Evolutionary conservation across 92 coral and sea anemone species (phyloP).

Genomic region (Actinernus sp.): DNA sequence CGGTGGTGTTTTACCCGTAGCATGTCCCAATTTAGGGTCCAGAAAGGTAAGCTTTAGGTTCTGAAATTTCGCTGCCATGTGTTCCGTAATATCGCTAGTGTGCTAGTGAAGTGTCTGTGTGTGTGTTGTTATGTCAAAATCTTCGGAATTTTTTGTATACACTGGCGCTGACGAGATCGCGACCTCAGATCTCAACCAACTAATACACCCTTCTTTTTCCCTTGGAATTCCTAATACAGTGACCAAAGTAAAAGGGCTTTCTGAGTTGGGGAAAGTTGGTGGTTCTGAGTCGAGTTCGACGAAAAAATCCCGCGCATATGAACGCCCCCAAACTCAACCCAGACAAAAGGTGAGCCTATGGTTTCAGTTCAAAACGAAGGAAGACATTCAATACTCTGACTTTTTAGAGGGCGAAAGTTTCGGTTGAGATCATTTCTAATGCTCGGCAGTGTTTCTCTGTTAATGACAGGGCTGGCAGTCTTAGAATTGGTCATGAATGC

Average conservation of each 20-base stretch:
- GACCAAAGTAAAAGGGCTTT: constrained; percentile 87
- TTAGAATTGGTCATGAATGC: too few species aligned
- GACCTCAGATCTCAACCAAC: too few species aligned
- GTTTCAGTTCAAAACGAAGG: too few species aligned
- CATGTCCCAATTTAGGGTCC: constrained; percentile 93
- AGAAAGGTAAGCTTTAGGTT: constrained; percentile 77
- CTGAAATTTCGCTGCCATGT: not conserved
- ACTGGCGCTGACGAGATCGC: too few species aligned
- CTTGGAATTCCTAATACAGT: constrained; percentile 66
- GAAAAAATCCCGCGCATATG: constrained; percentile 42
- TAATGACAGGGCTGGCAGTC: too few species aligned
- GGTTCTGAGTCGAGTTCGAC: constrained; percentile 51
- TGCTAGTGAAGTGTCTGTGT: not conserved
- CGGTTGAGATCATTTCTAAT: too few species aligned
- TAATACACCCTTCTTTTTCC: too few species aligned
- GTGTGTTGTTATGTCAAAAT: constrained; percentile 5
- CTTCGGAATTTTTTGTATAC: not conserved
- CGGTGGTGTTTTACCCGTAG: constrained; percentile 14
- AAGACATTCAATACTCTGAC: too few species aligned
- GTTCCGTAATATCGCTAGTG: too few species aligned
- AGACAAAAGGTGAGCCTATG: constrained; percentile 69
- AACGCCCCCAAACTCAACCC: constrained; percentile 73
- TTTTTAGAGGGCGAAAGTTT: too few species aligned
- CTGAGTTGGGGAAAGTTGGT: constrained; percentile 61
- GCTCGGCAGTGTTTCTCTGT: too few species aligned